Base-by-base conservation (phyloP, 2,888 invertebrate species). In the Sinohyriopsis cumingii region DNA sequence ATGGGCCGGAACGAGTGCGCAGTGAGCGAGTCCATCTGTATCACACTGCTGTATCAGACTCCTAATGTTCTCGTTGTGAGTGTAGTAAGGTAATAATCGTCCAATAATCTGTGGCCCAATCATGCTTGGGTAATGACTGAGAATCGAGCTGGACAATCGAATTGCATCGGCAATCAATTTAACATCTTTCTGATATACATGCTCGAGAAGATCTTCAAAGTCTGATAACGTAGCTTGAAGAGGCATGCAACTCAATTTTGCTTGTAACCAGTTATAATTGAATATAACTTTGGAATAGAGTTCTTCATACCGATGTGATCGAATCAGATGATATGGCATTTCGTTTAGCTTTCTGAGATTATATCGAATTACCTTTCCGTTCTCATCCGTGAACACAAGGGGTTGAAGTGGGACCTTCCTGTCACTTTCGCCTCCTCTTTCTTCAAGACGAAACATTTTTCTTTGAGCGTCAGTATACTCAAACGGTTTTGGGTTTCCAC, bases 261-360 rank as follows among this genome's bases (percentile, higher is more conserved):
- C 97, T 88, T 98, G 97, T 0, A 99, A 92, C 97, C 98, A 99
- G 85, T 96, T 95, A 89, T 98, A 99, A 91, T 98, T 98, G 91
- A 99, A 99, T 0, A 99, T 92, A 0, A 98, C 98, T 86, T 97
- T 94, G 59, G 94, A 70, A 66, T 80, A 83, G 4, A 84, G 73
- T 53, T 82, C 82, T 69, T 95, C 94, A 59, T 82, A 96, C 55
- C 98, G 93, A 76, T 96, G 94, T 0, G 98, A 95, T 9, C 98
- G 93, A 0, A 98, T 95, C 84, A 99, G 91, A 88, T 99, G 99
- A 88, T 94, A 99, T 0, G 99, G 99, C 45, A 99, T 91, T 89
- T 99, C 99, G 73, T 87, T 90, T 88, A 97, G 95, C 93, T 99
- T 99, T 84, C 99, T 92, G 68, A 98, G 92, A 90, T 99, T 99